These are phyloP conservation scores for Capra hircus DNA, from an alignment of 2,113 vertebrate genomes.

Conservation along the genomic window DNA sequence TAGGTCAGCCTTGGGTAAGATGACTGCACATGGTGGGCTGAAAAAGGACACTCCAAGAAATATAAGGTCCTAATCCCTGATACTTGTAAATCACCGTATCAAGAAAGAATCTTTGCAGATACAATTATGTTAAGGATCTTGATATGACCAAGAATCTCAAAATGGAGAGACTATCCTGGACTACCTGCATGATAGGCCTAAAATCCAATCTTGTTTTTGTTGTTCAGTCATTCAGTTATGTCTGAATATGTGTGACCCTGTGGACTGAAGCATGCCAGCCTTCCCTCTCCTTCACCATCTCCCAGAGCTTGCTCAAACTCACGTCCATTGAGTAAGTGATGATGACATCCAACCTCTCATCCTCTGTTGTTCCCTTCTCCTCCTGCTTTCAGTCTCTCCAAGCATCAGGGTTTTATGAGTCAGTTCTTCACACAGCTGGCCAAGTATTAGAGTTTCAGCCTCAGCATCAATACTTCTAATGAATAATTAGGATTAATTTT, in stretches of 20 bases:
- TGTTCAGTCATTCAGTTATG: background rate
- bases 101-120: background rate
- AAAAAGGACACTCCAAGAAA: accelerated
- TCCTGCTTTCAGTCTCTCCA: background rate
- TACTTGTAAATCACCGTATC: background rate
- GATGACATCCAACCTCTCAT: background rate
- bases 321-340: background rate
- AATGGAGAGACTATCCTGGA: background rate
- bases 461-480: background rate
- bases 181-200: accelerated
- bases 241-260: background rate
- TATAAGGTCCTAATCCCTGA: background rate
- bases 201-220: background rate
- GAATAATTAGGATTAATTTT: background rate
- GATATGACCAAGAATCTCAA: background rate
- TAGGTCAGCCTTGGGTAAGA: background rate
- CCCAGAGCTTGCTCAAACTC: background rate
- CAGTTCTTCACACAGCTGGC: background rate
- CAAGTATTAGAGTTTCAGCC: background rate
- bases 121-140: background rate
- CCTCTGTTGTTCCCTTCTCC: background rate
- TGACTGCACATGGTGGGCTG: background rate
- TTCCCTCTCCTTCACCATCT: background rate
- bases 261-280: background rate
- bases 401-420: background rate